Evolutionary conservation across 2,113 vertebrate species (phyloP).

Genomic region (Rhinopithecus roxellana): DNA sequence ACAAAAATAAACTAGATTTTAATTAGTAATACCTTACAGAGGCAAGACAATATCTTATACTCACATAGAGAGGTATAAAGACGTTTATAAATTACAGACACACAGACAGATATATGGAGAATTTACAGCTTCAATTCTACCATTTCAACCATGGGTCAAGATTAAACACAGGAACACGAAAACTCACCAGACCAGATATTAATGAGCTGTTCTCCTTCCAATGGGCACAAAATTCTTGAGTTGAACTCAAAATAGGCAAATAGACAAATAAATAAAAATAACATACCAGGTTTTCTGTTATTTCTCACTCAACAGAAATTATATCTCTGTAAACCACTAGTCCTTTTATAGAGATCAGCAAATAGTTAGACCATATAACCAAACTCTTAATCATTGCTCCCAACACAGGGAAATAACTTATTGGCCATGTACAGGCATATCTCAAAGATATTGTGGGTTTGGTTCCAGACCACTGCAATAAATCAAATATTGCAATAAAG

Average conservation of each 20-base stretch:
- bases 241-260: background rate
- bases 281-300: background rate
- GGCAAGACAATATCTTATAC: background rate
- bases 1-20: background rate
- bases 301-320: background rate
- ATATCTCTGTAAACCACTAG: background rate
- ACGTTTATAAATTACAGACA: background rate
- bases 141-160: background rate
- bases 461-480: background rate
- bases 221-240: background rate
- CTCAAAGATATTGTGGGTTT: background rate
- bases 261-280: background rate
- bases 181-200: background rate
- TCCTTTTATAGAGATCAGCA: background rate
- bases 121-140: background rate
- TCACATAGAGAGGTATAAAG: background rate
- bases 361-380: background rate
- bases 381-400: background rate
- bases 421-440: background rate
- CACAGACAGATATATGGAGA: background rate
- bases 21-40: background rate
- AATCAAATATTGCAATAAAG: background rate
- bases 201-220: background rate
- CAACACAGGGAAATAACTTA: background rate
- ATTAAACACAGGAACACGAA: background rate